Evolutionary conservation across 2,888 invertebrate genomes (phyloP).

Genomic region (Drosophila atripex): DNA sequence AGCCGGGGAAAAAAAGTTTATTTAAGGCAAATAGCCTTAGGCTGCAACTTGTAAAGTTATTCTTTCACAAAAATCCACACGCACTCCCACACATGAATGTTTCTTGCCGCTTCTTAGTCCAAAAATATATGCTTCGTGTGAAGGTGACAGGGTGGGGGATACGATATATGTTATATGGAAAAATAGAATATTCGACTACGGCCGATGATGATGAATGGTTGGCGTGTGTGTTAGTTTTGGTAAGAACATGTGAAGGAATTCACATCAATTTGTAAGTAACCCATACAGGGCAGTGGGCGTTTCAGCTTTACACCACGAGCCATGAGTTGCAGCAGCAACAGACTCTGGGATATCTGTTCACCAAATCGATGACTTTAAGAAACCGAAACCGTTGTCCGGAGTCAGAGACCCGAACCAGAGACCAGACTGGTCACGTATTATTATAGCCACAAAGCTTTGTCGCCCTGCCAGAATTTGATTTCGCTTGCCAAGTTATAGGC

Average conservation of each 20-base stretch:
- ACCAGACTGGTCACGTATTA: slow-evolving; percentile 73
- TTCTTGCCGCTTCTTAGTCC: slow-evolving; percentile 58
- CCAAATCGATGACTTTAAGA: slow-evolving; percentile 42
- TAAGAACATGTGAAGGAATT: slow-evolving; percentile 73
- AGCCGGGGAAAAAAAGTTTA: slow-evolving; percentile 56
- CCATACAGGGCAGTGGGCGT: slow-evolving; percentile 20
- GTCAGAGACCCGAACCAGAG: slow-evolving; percentile 9
- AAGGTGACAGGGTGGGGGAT: neutral
- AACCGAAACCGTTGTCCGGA: slow-evolving; percentile 31
- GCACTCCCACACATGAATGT: slow-evolving; percentile 32
- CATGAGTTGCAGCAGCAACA: neutral
- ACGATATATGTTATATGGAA: slow-evolving; percentile 12
- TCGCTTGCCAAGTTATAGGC: slow-evolving; percentile 70
- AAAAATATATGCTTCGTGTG: slow-evolving; percentile 12
- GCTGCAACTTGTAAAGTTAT: slow-evolving; percentile 74
- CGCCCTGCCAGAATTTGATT: slow-evolving; percentile 68
- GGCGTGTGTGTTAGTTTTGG: slow-evolving; percentile 57
- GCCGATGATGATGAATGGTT: slow-evolving; percentile 75
- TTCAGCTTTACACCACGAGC: slow-evolving; percentile 25
- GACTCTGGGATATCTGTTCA: slow-evolving; percentile 6
- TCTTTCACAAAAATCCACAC: slow-evolving; percentile 42
- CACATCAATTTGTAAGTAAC: slow-evolving; percentile 71
- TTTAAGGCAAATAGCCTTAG: slow-evolving; percentile 68
- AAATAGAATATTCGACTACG: slow-evolving; percentile 61
- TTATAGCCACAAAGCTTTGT: slow-evolving; percentile 66